Conservation (phyloP, 2,113 vertebrate genomes). For the Laticauda colubrina region DNA sequence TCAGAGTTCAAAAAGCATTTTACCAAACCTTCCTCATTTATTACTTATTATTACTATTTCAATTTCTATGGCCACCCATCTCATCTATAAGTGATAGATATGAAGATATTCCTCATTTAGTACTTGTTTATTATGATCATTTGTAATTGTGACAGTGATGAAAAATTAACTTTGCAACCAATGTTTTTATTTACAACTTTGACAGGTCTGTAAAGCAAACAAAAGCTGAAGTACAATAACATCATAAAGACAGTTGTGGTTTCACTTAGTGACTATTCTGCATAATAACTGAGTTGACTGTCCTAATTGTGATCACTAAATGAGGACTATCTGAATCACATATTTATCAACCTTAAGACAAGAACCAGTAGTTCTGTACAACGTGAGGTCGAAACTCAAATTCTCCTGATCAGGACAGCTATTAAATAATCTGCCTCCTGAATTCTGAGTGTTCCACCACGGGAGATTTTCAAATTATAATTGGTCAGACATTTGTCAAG, state of each 20-base stretch:
- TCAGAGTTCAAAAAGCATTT: background rate
- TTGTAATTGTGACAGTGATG: background rate
- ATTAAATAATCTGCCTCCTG: background rate
- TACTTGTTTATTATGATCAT: background rate
- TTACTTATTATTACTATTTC: background rate
- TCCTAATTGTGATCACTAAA: background rate
- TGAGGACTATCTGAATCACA: background rate
- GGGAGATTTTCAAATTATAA: background rate
- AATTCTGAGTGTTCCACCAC: background rate
- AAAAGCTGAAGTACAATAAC: background rate
- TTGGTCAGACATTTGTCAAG: background rate
- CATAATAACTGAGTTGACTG: background rate
- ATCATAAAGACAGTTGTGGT: background rate
- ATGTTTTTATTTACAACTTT: background rate
- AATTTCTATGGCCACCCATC: background rate
- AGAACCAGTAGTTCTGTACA: background rate
- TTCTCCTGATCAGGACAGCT: background rate
- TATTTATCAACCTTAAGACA: background rate
- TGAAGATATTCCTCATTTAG: background rate
- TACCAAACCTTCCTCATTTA: background rate
- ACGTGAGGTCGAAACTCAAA: background rate
- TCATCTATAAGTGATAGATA: background rate
- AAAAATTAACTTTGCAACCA: background rate
- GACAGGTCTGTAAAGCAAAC: background rate
- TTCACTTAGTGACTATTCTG: background rate